These are phyloP conservation scores for Bhutanitis thaidina DNA, from an alignment of 2,888 invertebrate genomes.

Conservation along the genomic window DNA sequence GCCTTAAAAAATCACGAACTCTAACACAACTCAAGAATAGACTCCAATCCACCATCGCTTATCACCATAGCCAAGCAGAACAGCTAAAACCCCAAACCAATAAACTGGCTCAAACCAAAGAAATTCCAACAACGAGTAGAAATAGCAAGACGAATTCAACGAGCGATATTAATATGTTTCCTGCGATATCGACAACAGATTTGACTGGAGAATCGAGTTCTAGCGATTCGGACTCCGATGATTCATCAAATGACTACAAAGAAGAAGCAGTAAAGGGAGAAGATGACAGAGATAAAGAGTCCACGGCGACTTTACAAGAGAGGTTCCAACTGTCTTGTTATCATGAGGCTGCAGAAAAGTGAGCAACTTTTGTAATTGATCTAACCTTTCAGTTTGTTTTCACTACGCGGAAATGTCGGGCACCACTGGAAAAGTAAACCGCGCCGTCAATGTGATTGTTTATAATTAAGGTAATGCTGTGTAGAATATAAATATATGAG, in stretches of 20 bases:
- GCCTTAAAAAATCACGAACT: conserved; percentile 58
- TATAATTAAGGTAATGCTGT: no score
- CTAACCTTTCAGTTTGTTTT: no score
- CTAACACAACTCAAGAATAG: conserved; percentile 52
- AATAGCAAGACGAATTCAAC: neutral
- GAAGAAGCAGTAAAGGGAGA: conserved; percentile 24
- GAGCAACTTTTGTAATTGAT: conserved; percentile 26
- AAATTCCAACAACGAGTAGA: conserved; percentile 5
- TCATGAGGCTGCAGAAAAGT: conserved; percentile 58
- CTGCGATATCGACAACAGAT: conserved; percentile 45
- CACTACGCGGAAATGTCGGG: no score
- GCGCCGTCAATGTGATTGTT: no score
- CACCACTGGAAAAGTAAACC: no score
- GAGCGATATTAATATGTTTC: conserved; percentile 31
- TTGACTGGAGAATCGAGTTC: conserved; percentile 42
- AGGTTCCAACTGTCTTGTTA: conserved; percentile 42
- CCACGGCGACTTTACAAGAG: conserved; percentile 22
- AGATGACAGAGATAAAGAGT: conserved; percentile 19
- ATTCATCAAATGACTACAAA: conserved; percentile 25
- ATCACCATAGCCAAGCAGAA: conserved; percentile 48
- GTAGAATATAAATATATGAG: no score
- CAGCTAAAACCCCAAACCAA: conserved; percentile 29
- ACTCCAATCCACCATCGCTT: conserved; percentile 47
- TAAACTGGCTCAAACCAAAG: conserved; percentile 4
- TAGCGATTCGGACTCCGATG: conserved; percentile 32